These are phyloP conservation scores for Scarus forsteni DNA, from an alignment of 2,797 vertebrate genomes.

Conservation along the genomic window DNA sequence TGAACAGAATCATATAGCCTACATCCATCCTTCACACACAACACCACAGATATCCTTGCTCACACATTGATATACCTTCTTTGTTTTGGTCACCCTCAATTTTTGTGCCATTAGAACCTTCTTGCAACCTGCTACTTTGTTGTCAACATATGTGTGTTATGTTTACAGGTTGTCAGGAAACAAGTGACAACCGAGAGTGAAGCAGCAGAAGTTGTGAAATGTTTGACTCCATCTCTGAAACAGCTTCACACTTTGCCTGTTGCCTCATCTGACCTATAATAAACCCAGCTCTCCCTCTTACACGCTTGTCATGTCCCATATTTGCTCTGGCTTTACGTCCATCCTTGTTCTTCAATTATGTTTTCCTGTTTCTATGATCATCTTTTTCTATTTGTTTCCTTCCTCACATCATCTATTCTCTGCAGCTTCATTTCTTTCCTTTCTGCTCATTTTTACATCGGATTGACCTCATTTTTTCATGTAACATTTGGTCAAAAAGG, in stretches of 20 bases:
- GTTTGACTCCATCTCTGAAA: constrained; percentile 13
- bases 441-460: background rate
- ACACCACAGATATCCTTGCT: no score
- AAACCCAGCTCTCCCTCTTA: constrained; percentile 44
- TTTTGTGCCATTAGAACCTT: background rate
- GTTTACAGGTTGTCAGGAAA: constrained; percentile 15
- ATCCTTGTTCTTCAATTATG: background rate
- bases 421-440: background rate
- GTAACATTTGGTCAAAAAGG: constrained; percentile 18
- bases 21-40: no score
- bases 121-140: constrained; percentile 4
- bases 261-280: constrained; percentile 55
- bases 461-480: constrained; percentile 1
- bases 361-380: background rate
- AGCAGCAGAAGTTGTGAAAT: constrained; percentile 19
- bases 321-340: constrained; percentile 12
- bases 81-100: background rate
- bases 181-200: constrained; percentile 9
- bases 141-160: background rate
- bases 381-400: background rate
- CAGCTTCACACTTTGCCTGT: constrained; percentile 12
- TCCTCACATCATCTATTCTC: background rate
- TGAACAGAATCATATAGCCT: no score
- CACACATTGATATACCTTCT: no score
- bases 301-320: constrained; percentile 4